Percentiles rank a stretch among this genome's conserved stretches.
phyloP scores from a whole-genome alignment of 2,888 invertebrate species.

The Caenorhabditis sp. region DNA sequence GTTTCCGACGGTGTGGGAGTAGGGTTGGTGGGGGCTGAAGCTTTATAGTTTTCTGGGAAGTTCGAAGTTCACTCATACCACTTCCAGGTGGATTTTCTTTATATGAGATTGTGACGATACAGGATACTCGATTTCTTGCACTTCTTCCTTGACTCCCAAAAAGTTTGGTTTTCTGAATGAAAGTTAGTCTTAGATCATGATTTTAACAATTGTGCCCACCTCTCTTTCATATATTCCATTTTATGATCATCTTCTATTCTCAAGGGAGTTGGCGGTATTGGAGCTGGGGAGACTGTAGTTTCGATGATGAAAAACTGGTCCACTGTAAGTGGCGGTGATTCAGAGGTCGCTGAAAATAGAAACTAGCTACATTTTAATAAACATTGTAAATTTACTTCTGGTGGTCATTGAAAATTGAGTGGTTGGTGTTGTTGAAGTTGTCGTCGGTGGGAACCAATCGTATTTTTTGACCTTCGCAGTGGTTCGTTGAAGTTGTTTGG shows the following conservation, averaged over 20 bases:
- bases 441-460: slow-evolving; percentile 65
- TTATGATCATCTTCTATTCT: slow-evolving; percentile 55
- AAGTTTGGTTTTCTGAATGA: slow-evolving; percentile 54
- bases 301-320: slow-evolving; percentile 63
- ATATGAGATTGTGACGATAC: slow-evolving; percentile 38
- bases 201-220: not conserved
- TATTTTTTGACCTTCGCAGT: slow-evolving; percentile 44
- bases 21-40: slow-evolving; percentile 41
- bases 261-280: slow-evolving; percentile 7
- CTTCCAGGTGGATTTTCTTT: slow-evolving; percentile 59
- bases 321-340: slow-evolving; percentile 44
- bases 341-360: slow-evolving; percentile 29
- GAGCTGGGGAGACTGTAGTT: slow-evolving; percentile 39
- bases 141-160: slow-evolving; percentile 56
- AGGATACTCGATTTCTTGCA: slow-evolving; percentile 26
- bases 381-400: not conserved
- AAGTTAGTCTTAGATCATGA: too few species aligned
- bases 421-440: slow-evolving; percentile 35
- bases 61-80: slow-evolving; percentile 1
- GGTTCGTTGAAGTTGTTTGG: slow-evolving; percentile 49
- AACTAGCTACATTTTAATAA: not conserved
- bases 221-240: slow-evolving; percentile 59
- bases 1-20: slow-evolving; percentile 40
- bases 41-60: not conserved
- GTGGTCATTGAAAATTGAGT: slow-evolving; percentile 32